Base-by-base conservation (phyloP, 1,140 invertebrate genomes). In the Belonocnema kinseyi region DNA sequence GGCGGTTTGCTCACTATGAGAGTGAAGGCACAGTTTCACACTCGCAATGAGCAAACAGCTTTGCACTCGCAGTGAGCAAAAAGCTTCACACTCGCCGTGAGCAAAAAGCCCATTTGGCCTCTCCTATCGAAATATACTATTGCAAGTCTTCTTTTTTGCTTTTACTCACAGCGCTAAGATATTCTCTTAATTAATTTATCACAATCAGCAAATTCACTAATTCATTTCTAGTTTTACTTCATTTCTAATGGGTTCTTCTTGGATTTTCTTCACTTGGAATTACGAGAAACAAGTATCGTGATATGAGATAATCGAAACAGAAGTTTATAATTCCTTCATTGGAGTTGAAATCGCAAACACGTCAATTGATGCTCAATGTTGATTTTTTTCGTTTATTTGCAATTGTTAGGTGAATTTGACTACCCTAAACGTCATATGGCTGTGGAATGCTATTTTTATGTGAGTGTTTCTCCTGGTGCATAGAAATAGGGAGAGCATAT, bases 391-490 rank as follows among this genome's bases (percentile, higher is more conserved):
- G n/a, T 26, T 66, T n/a, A 16, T 40, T 33, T 40, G 33, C n/a
- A 8, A 66, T 40, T 66, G 33, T 66, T 66, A n/a, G 33, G 26
- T 40, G 75, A 76, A 46, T 73, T 77, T 77, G 10, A 51, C 58
- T 71, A 66, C 0, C 75, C 86, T 85, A 89, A 53, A 89, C 86
- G 54, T 89, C 85, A 50, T 85, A 87, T 11, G 88, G 86, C 58
- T 82, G 78, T 10, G 84, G 78, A 73, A 87, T 40, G 3, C 80
- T 53, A 46, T 82, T 86, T 83, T 80, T 87, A 76, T 61, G 77
- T 17, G 70, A 50, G 66, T 81, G 83, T 21, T 81, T 84, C 13
- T 79, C 77, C 14, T 77, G 73, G 19, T 84, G 83, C 11, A 73
- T 73, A 52, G 75, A n/a, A n/a, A 8, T 46, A 46, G 79, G 53